A percentile compares a stretch with the other conserved stretches of the same genome.
Conservation (phyloP, 2,888 invertebrate species). For the Sesia apiformis region DNA sequence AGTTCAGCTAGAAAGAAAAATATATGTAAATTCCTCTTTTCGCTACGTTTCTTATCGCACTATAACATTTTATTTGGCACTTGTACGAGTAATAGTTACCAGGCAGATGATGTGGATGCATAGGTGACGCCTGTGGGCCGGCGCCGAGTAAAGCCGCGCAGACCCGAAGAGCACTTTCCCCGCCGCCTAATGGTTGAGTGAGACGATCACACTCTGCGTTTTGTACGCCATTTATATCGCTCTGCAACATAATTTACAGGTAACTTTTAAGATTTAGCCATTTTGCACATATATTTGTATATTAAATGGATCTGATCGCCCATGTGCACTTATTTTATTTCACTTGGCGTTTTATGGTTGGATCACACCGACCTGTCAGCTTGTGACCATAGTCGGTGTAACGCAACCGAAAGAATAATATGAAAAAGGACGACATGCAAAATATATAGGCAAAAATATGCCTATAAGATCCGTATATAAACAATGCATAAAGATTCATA, state of each 20-base stretch:
- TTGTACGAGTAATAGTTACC: slow-evolving; percentile 22
- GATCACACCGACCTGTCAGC: no score
- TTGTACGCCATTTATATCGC: slow-evolving; percentile 47
- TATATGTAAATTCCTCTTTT: not conserved
- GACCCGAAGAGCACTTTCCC: slow-evolving; percentile 56
- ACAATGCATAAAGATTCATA: no score
- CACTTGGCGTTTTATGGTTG: no score
- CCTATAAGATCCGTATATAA: no score
- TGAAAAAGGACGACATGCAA: no score
- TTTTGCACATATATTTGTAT: no score
- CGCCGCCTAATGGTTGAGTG: slow-evolving; percentile 49
- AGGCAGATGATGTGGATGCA: slow-evolving; percentile 59
- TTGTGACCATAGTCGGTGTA: no score
- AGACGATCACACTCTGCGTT: slow-evolving; percentile 53
- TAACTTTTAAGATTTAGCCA: no score
- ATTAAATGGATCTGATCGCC: no score
- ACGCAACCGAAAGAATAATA: no score
- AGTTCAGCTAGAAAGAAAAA: slow-evolving; percentile 43
- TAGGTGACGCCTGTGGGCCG: slow-evolving; percentile 52
- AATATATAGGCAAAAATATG: no score
- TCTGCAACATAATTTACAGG: slow-evolving; percentile 21
- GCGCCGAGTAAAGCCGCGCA: slow-evolving; percentile 60
- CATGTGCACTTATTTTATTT: no score
- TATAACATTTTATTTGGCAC: not conserved
- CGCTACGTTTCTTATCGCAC: not conserved